phyloP scores from a whole-genome alignment of 2,113 vertebrate species.

The Heterotilapia buettikoferi region DNA sequence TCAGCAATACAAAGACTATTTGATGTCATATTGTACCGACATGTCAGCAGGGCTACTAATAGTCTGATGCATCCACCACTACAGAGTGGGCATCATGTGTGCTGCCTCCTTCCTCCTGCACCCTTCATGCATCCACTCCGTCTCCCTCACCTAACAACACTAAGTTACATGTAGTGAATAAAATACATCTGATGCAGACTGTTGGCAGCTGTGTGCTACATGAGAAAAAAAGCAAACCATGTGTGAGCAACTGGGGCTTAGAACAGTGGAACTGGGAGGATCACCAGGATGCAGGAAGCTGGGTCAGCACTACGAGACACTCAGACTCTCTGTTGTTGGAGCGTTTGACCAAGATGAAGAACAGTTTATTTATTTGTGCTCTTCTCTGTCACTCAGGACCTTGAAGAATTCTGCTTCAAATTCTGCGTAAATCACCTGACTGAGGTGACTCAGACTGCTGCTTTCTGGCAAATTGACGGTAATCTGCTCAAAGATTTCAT shows the following conservation, averaged over 20 bases:
- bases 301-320: background rate
- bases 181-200: background rate
- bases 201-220: background rate
- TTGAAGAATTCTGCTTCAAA: conserved; percentile 99
- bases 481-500: conserved; percentile 96
- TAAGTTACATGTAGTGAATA: background rate
- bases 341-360: background rate
- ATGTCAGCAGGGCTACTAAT: background rate
- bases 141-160: background rate
- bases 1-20: background rate
- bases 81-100: background rate
- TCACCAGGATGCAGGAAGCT: background rate
- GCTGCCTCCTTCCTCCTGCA: background rate
- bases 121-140: background rate
- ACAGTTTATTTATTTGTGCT: background rate
- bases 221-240: background rate
- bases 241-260: background rate
- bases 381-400: conserved; percentile 73
- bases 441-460: conserved; percentile 90
- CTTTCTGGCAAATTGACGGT: conserved; percentile 96
- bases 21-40: background rate
- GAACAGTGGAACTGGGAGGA: background rate
- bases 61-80: background rate
- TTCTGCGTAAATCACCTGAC: conserved; percentile 98
- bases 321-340: background rate